Evolutionary conservation across 1,140 invertebrate genomes (phyloP).

Genomic region (Platorchestia sp.): DNA sequence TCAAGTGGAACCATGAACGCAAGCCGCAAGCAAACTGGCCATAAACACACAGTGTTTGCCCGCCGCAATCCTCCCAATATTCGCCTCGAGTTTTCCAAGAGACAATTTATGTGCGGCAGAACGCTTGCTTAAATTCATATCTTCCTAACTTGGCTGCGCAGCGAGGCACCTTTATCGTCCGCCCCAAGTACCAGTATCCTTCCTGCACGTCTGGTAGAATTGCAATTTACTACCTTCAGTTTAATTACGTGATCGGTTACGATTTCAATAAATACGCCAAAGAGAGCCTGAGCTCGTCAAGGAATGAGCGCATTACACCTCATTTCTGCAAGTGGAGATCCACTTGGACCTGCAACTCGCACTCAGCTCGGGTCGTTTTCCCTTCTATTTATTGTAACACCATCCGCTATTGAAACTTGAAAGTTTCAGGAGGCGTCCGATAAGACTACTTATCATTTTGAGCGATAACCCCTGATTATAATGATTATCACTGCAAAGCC

Average conservation of each 20-base stretch:
- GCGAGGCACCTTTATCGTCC: background rate
- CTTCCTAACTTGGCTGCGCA: background rate
- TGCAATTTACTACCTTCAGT: background rate
- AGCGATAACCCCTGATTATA: background rate
- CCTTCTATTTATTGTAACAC: background rate
- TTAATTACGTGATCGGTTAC: conserved; percentile 8
- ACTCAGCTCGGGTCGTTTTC: background rate
- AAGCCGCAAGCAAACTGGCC: background rate
- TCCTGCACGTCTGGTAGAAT: background rate
- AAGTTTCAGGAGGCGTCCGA: background rate
- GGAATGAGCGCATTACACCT: background rate
- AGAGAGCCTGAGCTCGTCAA: background rate
- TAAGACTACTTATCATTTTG: background rate
- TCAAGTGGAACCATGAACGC: background rate
- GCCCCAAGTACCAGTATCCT: background rate
- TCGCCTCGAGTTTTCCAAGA: background rate
- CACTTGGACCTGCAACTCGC: background rate
- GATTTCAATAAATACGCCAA: conserved; percentile 9
- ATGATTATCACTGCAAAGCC: background rate
- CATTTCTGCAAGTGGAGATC: background rate
- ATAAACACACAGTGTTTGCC: background rate
- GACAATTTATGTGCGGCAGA: background rate
- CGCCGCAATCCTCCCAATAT: background rate
- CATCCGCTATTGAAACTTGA: background rate
- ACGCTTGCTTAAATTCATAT: background rate